Conservation (phyloP, 2,888 invertebrate genomes). For the Drosophila histrio region DNA sequence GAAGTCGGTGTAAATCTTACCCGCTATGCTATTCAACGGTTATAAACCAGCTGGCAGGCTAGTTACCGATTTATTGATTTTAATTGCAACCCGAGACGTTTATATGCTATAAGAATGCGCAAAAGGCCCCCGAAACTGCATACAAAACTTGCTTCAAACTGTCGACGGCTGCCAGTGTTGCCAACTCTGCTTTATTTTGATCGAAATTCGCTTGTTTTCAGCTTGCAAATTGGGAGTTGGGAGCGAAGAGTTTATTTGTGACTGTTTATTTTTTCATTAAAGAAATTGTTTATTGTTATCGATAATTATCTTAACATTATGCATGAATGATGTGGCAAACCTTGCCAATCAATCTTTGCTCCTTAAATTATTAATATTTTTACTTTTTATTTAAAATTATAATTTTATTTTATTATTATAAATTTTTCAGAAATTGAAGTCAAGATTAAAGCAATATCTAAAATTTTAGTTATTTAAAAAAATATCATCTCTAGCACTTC, state of each 20-base stretch:
- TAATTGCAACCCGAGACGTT: conserved; percentile 83
- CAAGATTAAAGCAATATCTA: no score
- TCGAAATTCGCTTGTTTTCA: background rate
- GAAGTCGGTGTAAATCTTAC: conserved; percentile 44
- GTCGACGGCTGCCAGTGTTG: conserved; percentile 23
- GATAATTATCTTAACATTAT: no score
- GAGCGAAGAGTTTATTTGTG: no score
- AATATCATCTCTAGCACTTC: background rate
- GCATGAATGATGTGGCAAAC: no score
- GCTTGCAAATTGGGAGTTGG: background rate
- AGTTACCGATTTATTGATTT: conserved; percentile 80
- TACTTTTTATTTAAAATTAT: no score
- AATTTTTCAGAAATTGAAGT: no score
- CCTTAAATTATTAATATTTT: no score
- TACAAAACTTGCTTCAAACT: conserved; percentile 31
- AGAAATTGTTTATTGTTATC: no score
- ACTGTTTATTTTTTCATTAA: no score
- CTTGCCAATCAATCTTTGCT: no score
- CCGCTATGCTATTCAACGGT: conserved; percentile 53
- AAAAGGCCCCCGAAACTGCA: conserved; percentile 58
- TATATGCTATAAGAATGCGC: conserved; percentile 77
- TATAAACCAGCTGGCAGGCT: conserved; percentile 79
- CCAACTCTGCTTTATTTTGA: background rate
- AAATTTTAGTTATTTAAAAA: no score
- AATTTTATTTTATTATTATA: background rate